phyloP scores from a whole-genome alignment of 2,113 vertebrate genomes.

The Eclectus roratus region DNA sequence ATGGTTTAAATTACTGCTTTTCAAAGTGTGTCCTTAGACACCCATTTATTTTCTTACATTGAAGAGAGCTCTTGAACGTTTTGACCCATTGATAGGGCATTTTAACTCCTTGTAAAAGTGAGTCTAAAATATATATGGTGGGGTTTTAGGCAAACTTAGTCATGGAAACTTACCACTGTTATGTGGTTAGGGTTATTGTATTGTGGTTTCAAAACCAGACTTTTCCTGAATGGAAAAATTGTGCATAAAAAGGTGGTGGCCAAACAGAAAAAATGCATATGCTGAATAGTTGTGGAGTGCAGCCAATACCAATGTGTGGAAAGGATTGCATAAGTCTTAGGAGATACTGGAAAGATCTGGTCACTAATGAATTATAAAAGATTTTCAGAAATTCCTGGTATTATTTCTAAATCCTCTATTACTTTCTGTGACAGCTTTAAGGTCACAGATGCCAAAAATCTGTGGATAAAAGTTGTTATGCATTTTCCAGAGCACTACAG shows the following conservation, averaged over 20 bases:
- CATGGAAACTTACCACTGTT: neutral
- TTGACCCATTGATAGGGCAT: neutral
- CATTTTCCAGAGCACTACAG: neutral
- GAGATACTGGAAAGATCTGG: conserved; percentile 23
- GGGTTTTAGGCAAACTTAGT: neutral
- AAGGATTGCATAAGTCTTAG: neutral
- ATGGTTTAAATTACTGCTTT: neutral
- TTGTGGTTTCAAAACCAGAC: neutral
- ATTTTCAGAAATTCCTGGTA: neutral
- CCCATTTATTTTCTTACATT: neutral
- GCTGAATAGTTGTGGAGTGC: neutral
- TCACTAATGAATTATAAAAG: conserved; percentile 26
- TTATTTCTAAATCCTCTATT: neutral
- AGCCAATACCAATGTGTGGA: conserved; percentile 8
- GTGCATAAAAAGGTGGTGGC: neutral
- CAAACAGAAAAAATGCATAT: neutral
- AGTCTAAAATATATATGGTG: neutral
- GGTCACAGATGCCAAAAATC: conserved; percentile 7
- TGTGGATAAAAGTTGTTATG: neutral
- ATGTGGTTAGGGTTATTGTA: neutral
- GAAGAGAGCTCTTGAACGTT: neutral
- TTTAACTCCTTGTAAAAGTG: neutral
- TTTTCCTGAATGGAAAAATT: neutral
- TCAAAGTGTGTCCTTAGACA: neutral
- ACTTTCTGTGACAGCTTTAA: neutral